Conservation (phyloP, 2,113 vertebrate species). For the Polypterus senegalus region DNA sequence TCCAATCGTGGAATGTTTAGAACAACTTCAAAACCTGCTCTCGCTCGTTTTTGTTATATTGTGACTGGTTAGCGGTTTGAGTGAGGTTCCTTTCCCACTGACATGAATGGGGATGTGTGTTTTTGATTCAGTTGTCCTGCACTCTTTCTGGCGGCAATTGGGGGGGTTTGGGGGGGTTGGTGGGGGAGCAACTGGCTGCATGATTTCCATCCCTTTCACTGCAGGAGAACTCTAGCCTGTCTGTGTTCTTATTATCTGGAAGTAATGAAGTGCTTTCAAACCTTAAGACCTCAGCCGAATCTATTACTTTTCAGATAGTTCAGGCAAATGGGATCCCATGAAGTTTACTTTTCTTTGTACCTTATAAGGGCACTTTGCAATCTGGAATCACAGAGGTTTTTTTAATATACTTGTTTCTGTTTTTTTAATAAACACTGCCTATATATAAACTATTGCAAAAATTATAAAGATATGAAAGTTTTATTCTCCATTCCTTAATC, state of each 20-base stretch:
- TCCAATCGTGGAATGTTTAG: conserved; percentile 40
- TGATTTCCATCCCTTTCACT: conserved; percentile 50
- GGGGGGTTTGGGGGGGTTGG: too few species aligned
- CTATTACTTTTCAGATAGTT: conserved; percentile 35
- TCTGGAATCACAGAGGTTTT: too few species aligned
- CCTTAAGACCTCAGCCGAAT: conserved; percentile 44
- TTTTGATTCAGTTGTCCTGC: conserved; percentile 31
- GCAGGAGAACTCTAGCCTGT: conserved; percentile 45
- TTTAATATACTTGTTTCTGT: too few species aligned
- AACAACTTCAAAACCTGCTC: conserved; percentile 35
- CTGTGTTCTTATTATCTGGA: conserved; percentile 54
- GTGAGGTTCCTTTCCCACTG: conserved; percentile 30
- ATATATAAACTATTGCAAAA: too few species aligned
- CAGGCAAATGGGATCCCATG: not conserved
- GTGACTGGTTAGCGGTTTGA: conserved; percentile 47
- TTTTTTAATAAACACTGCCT: too few species aligned
- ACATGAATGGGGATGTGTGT: conserved; percentile 35
- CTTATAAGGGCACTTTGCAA: too few species aligned
- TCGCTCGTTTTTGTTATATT: conserved; percentile 45
- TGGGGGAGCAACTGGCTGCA: conserved; percentile 45
- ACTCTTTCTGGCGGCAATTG: conserved; percentile 22
- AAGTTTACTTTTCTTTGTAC: not conserved
- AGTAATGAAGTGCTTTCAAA: conserved; percentile 55
- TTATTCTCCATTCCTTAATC: too few species aligned
- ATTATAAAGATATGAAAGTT: too few species aligned